Percentiles rank a stretch among this genome's conserved stretches.
phyloP scores from a whole-genome alignment of 2,797 vertebrate genomes.

The Falco peregrinus region DNA sequence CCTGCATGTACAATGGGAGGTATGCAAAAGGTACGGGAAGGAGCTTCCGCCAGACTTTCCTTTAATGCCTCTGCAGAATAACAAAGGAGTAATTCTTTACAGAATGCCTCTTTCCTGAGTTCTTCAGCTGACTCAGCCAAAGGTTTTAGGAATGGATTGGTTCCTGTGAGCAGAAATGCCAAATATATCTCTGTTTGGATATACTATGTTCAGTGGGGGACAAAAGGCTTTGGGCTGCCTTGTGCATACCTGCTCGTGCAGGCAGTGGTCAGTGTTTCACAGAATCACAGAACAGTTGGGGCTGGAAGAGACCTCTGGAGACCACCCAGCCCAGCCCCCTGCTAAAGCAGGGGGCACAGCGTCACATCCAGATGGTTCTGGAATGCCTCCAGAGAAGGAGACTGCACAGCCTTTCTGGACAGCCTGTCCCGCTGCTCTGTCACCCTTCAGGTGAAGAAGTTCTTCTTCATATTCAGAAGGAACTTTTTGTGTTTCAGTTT shows the following conservation, averaged over 20 bases:
- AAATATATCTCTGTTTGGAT: not conserved
- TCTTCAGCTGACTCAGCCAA: not conserved
- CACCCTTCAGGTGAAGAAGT: too few species aligned
- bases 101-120: not conserved
- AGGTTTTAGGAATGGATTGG: not conserved
- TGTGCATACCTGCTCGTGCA: not conserved
- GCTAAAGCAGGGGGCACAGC: too few species aligned
- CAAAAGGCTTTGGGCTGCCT: not conserved
- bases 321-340: too few species aligned
- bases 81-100: not conserved
- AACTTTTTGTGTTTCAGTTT: too few species aligned
- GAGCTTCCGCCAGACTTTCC: not conserved
- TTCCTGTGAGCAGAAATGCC: not conserved
- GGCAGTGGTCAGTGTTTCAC: not conserved
- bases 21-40: not conserved
- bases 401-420: too few species aligned
- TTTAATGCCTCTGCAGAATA: constrained; percentile 12
- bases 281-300: too few species aligned
- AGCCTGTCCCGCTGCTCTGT: too few species aligned
- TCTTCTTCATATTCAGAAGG: too few species aligned
- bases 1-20: not conserved
- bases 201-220: not conserved
- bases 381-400: too few species aligned
- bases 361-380: too few species aligned
- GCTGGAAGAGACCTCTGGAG: too few species aligned